These are phyloP conservation scores for Apostichopus californicus DNA, from an alignment of 35 echinoderm and acorn worm species.

Conservation along the genomic window DNA sequence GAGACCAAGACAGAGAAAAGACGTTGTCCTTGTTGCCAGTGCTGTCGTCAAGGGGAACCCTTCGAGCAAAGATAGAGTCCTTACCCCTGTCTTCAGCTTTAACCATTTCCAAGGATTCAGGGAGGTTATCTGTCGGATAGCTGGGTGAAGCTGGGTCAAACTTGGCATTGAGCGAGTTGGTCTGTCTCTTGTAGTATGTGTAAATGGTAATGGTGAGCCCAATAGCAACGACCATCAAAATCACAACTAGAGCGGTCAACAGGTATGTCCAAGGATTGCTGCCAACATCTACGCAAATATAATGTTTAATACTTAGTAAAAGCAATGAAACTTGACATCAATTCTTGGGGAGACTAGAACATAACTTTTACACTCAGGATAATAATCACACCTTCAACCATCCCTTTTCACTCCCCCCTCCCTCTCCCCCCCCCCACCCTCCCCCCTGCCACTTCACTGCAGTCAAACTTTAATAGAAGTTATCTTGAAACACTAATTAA, in stretches of 20 bases:
- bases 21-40: slow-evolving; percentile 52
- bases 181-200: slow-evolving; percentile 20
- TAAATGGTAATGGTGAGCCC: neutral
- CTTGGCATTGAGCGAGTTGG: slow-evolving; percentile 39
- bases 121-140: slow-evolving; percentile 27
- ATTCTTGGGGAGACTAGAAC: no score
- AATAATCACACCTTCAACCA: no score
- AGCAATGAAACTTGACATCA: no score
- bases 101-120: slow-evolving; percentile 29
- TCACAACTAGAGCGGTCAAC: neutral
- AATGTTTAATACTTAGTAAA: no score
- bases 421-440: no score
- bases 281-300: neutral
- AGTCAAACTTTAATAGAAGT: no score
- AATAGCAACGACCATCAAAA: slow-evolving; percentile 29
- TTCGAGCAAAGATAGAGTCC: slow-evolving; percentile 24
- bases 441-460: no score
- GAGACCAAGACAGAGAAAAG: slow-evolving; percentile 23
- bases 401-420: no score
- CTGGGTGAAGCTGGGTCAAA: slow-evolving; percentile 37
- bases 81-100: neutral
- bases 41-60: slow-evolving; percentile 51
- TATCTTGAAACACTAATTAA: no score
- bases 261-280: slow-evolving; percentile 19
- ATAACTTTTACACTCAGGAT: no score